Base-by-base conservation (phyloP, 2,113 vertebrate genomes). In the Anseranas semipalmata region DNA sequence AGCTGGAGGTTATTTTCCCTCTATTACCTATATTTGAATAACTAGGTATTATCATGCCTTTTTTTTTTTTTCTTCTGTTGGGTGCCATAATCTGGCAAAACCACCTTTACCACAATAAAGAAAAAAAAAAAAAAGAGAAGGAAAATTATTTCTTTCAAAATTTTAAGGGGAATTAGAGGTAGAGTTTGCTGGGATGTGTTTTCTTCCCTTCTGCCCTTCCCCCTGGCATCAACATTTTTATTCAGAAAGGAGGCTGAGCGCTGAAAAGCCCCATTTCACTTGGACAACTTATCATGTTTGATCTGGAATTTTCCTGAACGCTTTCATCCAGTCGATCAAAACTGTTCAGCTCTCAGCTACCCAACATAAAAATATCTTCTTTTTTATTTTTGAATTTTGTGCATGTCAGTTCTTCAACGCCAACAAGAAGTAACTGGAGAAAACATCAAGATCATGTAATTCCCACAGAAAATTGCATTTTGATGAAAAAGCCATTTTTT, bases 31-130 rank as follows among this genome's bases (percentile, higher is more conserved):
- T 22, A 30, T 10, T 74, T 86, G 6, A 77, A 20, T 50, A 74
- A 70, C 25, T n/a, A 75, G 27, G 2, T 32, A 2, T 58, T 70
- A 62, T 24, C 28, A 15, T 3, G 8, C n/a, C 15, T 33, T 17
- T 1, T 13, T 1, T 27, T 50, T 8, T 12, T 35, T 0, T 12
- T 55, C 33, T 39, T 3, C 33, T 1, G 0, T 2, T 37, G 37
- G 16, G 41, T 87, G 19, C 58, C 0, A 1, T 19, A 41, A 81
- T 55, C 16, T 41, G 18, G 6, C 66, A 25, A 83, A 32, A 48
- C 24, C 70, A 55, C 6, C 24, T 53, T 78, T 53, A 32, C 55
- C 24, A 56, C 7, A 2, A 21, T 4, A 55, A 15, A 43, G 17
- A 39, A 59, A 19, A 37, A 10, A 60, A 55, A 22, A 20, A 9